A percentile compares a stretch with the other conserved stretches of the same genome.
These are phyloP conservation scores for Pseudolaguvia tuberculata DNA, from an alignment of 2,113 vertebrate species.

Conservation along the genomic window DNA sequence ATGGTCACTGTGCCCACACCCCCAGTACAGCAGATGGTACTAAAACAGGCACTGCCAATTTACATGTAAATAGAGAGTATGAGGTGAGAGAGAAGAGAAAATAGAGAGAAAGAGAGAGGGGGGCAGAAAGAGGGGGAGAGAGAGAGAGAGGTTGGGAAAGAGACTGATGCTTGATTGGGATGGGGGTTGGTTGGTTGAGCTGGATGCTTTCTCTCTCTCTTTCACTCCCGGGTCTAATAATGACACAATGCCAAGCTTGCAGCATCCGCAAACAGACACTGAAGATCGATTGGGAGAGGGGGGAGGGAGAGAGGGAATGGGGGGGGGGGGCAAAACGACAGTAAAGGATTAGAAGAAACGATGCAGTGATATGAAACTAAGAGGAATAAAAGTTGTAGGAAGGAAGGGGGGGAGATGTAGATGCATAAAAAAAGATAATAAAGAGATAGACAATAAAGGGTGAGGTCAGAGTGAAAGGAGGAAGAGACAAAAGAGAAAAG, in stretches of 20 bases:
- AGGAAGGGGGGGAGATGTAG: not conserved
- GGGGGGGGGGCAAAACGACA: no score
- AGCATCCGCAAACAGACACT: slow-evolving; percentile 4
- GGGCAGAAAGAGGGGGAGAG: not conserved
- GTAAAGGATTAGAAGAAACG: not conserved
- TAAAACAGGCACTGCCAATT: slow-evolving; percentile 45
- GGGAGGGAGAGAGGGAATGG: not conserved
- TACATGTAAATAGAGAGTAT: slow-evolving; percentile 40
- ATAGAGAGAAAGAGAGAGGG: not conserved
- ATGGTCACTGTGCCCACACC: slow-evolving; percentile 15
- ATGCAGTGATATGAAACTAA: not conserved
- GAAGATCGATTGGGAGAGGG: slow-evolving; percentile 8
- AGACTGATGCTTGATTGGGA: not conserved
- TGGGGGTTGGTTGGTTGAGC: not conserved
- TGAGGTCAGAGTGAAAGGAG: not conserved
- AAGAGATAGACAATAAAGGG: not conserved
- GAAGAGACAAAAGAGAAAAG: not conserved
- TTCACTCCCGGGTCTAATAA: slow-evolving; percentile 8
- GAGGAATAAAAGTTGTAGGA: not conserved
- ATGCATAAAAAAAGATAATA: no score
- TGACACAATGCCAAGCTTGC: not conserved
- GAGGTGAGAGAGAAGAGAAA: no score
- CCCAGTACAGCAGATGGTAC: slow-evolving; percentile 49
- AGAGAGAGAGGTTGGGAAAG: not conserved
- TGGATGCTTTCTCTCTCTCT: not conserved